Evolutionary conservation across 2,113 vertebrate genomes (phyloP).

Genomic region (Prunella fulvescens): DNA sequence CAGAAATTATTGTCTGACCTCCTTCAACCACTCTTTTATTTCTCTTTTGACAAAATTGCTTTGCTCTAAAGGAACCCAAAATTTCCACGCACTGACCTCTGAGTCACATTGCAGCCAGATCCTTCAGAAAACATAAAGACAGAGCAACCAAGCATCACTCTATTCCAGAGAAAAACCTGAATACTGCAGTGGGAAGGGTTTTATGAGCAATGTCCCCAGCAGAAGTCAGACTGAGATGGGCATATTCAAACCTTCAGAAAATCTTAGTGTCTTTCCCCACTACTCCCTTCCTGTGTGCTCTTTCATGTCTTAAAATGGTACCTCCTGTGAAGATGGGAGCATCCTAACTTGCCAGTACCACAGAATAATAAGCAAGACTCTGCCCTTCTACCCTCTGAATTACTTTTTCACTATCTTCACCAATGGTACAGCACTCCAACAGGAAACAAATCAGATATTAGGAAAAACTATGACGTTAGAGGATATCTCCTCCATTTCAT

Average conservation of each 20-base stretch:
- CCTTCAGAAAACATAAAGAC: background rate
- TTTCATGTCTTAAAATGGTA: background rate
- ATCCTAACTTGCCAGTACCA: background rate
- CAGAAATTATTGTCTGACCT: background rate
- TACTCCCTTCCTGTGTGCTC: background rate
- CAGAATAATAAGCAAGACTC: background rate
- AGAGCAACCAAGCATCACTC: background rate
- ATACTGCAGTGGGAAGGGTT: background rate
- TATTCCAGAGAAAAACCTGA: background rate
- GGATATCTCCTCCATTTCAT: background rate
- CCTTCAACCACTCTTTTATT: background rate
- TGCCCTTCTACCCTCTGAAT: background rate
- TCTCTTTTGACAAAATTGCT: background rate
- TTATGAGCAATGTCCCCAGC: background rate
- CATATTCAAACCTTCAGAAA: background rate
- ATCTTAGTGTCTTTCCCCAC: background rate
- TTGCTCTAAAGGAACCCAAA: background rate
- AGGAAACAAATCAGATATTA: background rate
- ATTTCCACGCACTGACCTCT: background rate
- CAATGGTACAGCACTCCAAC: background rate
- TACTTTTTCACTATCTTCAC: background rate
- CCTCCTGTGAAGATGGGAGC: background rate
- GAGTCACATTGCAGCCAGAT: background rate
- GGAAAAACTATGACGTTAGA: background rate
- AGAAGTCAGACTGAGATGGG: background rate